Evolutionary conservation across 2,797 vertebrate species (phyloP), one percentile per base, ranked within the genome.

Genomic region (Phataginus tetradactyla): DNA sequence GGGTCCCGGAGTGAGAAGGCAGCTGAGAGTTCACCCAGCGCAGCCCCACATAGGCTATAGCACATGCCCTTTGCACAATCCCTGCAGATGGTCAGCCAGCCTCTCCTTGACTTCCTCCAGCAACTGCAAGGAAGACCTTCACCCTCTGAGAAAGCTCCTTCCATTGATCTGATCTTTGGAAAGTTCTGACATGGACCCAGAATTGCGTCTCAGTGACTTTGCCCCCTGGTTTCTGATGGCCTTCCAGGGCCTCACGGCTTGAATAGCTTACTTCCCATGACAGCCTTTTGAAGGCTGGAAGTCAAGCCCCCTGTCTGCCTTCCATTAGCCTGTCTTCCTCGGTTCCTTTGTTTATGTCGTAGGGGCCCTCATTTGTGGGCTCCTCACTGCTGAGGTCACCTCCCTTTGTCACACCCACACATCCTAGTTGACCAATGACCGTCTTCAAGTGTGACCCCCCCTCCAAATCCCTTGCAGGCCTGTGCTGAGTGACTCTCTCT

Each of bases 361-460:
- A 6, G 27, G 20, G 23, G 18, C 15, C 68, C 4, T 85, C 78
- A 14, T 12, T 15, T 14, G 11, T 37, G 17, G 29, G 45, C 4
- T 4, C 68, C 61, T 84, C 13, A 1, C n/a, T 6, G 0, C 25
- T 5, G 5, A 20, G n/a, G 59, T 66, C 37, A 13, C 57, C 57
- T 61, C 71, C 10, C 32, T 25, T 39, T 11, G 0, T 9, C 5
- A 7, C 0, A 11, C 18, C 49, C 59, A 21, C 25, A 61, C 10
- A 6, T 18, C 49, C 66, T 63, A 12, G 29, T 3, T 20, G 29
- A 53, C 45, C 66, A 59, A 6, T 2, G 7, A n/a, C 69, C 37
- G 15, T 74, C 42, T 95, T 61, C 55, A 29, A 4, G 63, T 2
- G 3, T 3, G 34, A n/a, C 25, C 4, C 78, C 25, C n/a, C 25